These are phyloP conservation scores for Acrossocheilus fasciatus DNA, from an alignment of 2,797 vertebrate genomes.

Conservation along the genomic window DNA sequence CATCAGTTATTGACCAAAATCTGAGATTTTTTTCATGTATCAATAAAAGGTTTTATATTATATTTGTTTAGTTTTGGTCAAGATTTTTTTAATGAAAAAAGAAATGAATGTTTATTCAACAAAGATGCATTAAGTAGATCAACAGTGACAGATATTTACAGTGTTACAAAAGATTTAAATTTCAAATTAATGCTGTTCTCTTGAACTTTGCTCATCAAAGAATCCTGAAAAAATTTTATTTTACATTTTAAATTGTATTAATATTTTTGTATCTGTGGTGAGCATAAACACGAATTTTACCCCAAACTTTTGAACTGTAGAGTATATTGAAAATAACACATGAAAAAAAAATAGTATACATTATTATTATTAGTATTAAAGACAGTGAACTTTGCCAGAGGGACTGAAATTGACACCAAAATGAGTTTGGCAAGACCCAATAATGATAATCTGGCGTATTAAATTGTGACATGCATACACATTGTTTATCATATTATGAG, in stretches of 20 bases:
- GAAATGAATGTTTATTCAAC: too few species aligned
- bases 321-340: neutral
- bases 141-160: too few species aligned
- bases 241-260: neutral
- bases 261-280: neutral
- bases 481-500: neutral
- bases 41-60: neutral
- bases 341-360: neutral
- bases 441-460: neutral
- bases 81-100: too few species aligned
- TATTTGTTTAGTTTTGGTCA: too few species aligned
- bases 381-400: neutral
- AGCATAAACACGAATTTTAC: neutral
- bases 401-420: neutral
- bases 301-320: neutral
- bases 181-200: neutral
- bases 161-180: neutral
- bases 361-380: neutral
- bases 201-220: too few species aligned
- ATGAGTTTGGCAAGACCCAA: neutral
- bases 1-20: neutral
- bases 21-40: neutral
- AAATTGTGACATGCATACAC: neutral
- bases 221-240: too few species aligned
- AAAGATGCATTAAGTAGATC: too few species aligned